Percentiles rank a stretch among this genome's conserved stretches.
Conservation (phyloP, 2,113 vertebrate genomes). For the Microtus richardsoni region DNA sequence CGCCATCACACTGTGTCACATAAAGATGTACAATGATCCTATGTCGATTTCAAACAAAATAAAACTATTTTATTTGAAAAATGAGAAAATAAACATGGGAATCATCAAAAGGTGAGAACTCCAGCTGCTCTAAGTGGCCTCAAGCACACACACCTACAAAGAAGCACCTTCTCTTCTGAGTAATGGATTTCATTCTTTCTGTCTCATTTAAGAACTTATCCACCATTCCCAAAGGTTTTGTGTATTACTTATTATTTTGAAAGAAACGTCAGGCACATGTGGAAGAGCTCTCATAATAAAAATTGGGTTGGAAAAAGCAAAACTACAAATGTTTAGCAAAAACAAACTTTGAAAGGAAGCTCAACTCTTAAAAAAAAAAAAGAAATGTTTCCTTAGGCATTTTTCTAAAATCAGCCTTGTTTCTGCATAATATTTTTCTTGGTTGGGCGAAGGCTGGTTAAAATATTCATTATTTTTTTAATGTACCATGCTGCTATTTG, state of each 20-base stretch:
- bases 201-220: conserved; percentile 68
- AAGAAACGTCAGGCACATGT: conserved; percentile 73
- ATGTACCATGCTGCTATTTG: conserved; percentile 77
- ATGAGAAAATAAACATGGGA: conserved; percentile 35
- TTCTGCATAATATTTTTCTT: conserved; percentile 78
- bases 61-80: background rate
- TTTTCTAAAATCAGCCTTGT: conserved; percentile 79
- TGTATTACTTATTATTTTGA: conserved; percentile 62
- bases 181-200: background rate
- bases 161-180: conserved; percentile 25
- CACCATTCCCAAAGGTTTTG: conserved; percentile 66
- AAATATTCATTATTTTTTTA: conserved; percentile 80
- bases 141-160: background rate
- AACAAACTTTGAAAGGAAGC: conserved; percentile 83
- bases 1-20: background rate
- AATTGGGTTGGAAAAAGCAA: conserved; percentile 79
- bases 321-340: conserved; percentile 83
- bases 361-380: conserved; percentile 53
- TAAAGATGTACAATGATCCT: background rate
- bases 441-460: conserved; percentile 77
- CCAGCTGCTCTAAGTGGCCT: background rate
- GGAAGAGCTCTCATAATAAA: conserved; percentile 77
- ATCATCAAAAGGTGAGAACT: background rate
- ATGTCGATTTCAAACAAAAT: background rate
- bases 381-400: conserved; percentile 70